Evolutionary conservation across 2,113 vertebrate genomes (phyloP).

Genomic region (Psilopsiagon aurifrons): DNA sequence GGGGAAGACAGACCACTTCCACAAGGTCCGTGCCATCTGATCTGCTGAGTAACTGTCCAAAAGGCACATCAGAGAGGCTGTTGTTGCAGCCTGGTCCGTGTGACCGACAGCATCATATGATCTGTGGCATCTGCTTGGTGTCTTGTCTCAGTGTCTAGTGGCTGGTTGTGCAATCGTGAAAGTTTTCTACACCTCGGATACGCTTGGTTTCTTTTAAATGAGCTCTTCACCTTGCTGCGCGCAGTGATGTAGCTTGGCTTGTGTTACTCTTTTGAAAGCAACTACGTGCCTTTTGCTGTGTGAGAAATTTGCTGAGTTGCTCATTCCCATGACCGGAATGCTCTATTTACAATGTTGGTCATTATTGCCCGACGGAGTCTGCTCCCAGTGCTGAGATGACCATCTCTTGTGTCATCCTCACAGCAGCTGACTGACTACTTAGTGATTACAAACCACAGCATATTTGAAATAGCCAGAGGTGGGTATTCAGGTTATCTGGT

Average conservation of each 20-base stretch:
- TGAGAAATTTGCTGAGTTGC: background rate
- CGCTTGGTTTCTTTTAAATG: background rate
- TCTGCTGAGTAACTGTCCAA: background rate
- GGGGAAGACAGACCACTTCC: background rate
- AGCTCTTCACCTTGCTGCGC: background rate
- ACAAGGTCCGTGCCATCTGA: background rate
- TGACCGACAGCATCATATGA: background rate
- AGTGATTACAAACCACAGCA: background rate
- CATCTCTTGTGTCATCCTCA: accelerated
- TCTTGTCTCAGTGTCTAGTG: background rate
- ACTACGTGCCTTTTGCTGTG: background rate
- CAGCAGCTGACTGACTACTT: background rate
- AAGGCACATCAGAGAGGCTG: background rate
- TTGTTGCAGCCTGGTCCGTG: background rate
- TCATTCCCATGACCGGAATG: background rate
- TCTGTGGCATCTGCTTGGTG: accelerated
- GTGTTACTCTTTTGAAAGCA: background rate
- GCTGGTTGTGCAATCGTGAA: background rate
- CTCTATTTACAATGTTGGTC: background rate
- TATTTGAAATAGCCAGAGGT: background rate
- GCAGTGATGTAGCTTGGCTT: background rate
- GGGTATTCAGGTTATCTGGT: background rate
- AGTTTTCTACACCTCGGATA: background rate
- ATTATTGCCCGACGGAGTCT: background rate
- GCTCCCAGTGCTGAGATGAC: background rate